These are phyloP conservation scores for Cyprinella venusta DNA, from an alignment of 2,797 vertebrate genomes.

Conservation along the genomic window DNA sequence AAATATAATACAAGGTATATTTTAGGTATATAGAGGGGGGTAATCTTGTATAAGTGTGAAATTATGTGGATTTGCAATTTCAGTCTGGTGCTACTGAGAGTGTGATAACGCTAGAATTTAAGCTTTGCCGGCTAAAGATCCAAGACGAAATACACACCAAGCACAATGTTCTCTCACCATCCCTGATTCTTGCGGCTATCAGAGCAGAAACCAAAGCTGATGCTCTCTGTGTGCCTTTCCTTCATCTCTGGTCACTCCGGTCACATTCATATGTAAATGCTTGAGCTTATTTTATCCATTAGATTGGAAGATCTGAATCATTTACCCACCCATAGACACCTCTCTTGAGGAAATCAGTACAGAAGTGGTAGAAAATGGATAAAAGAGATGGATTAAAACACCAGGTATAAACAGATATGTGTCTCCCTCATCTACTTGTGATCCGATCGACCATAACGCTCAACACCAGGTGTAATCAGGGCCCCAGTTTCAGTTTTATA, in stretches of 20 bases:
- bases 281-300: background rate
- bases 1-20: background rate
- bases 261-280: background rate
- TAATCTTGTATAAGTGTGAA: background rate
- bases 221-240: background rate
- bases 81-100: background rate
- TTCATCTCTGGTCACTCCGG: background rate
- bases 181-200: background rate
- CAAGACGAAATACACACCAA: no score
- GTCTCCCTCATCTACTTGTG: background rate
- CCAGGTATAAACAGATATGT: background rate
- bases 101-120: background rate
- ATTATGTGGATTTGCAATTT: slow-evolving; percentile 16
- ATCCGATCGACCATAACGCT: background rate
- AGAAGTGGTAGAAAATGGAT: background rate
- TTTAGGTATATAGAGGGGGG: background rate
- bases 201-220: background rate
- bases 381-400: no score
- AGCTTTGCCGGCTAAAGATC: no score
- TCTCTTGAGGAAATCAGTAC: background rate
- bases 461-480: background rate
- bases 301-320: background rate
- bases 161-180: no score
- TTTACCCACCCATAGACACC: no score
- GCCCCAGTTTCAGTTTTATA: background rate